Evolutionary conservation across 2,797 vertebrate genomes (phyloP).

Genomic region (Remorina albescens): DNA sequence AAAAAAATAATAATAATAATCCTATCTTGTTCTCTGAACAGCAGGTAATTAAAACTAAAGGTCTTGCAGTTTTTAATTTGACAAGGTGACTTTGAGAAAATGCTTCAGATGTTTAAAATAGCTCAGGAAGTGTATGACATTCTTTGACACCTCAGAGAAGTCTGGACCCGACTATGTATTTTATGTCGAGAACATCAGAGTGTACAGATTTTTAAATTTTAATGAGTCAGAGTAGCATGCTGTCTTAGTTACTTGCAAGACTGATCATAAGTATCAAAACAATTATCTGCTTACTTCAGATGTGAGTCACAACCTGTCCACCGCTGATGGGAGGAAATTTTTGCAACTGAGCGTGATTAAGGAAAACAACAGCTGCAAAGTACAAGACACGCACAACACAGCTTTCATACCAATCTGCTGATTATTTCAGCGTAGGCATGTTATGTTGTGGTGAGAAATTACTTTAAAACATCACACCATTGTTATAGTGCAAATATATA

Average conservation of each 20-base stretch:
- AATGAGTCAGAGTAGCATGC: constrained; percentile 40
- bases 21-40: not conserved
- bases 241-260: constrained; percentile 12
- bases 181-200: constrained; percentile 33
- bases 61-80: constrained; percentile 7
- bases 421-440: constrained; percentile 41
- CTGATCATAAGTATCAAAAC: constrained; percentile 45
- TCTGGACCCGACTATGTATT: constrained; percentile 19
- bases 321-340: constrained; percentile 17
- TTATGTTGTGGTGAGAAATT: constrained; percentile 13
- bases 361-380: constrained; percentile 63
- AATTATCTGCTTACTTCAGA: constrained; percentile 40
- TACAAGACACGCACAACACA: constrained; percentile 19
- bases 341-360: constrained; percentile 37
- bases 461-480: constrained; percentile 4
- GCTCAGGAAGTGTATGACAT: constrained; percentile 63
- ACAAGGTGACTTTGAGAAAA: constrained; percentile 35
- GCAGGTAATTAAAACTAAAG: constrained; percentile 15
- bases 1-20: too few species aligned
- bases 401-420: constrained; percentile 42
- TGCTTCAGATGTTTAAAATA: constrained; percentile 50
- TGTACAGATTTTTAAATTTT: constrained; percentile 19
- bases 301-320: constrained; percentile 46
- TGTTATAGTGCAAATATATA: not conserved
- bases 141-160: constrained; percentile 57